Evolutionary conservation across 2,113 vertebrate genomes (phyloP).

Genomic region (Neolamprologus longior): DNA sequence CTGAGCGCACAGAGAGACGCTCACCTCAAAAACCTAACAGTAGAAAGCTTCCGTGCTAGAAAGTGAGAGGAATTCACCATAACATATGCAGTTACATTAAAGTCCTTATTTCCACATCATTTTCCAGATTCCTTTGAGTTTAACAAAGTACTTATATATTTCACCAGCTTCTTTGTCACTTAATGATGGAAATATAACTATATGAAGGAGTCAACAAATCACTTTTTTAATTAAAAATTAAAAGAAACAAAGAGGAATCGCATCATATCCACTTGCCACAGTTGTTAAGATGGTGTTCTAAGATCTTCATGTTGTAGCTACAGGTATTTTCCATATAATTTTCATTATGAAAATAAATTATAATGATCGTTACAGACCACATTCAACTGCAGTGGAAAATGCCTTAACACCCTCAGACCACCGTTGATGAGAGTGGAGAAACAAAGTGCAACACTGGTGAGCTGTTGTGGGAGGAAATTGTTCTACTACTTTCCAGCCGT

Average conservation of each 20-base stretch:
- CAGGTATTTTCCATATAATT: background rate
- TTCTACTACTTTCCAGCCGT: slow-evolving; percentile 20
- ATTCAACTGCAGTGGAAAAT: slow-evolving; percentile 8
- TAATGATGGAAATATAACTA: background rate
- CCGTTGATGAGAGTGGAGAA: background rate
- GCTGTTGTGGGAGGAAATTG: slow-evolving; percentile 21
- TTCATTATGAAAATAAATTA: background rate
- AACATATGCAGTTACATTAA: background rate
- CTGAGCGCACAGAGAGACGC: background rate
- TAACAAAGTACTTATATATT: background rate
- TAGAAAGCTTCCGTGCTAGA: background rate
- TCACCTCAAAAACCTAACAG: slow-evolving; percentile 24
- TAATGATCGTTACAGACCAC: background rate
- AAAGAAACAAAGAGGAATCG: background rate
- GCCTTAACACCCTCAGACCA: slow-evolving; percentile 14
- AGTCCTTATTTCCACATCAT: background rate
- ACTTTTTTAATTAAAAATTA: background rate
- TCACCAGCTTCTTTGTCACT: background rate
- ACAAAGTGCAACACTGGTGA: background rate
- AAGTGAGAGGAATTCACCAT: background rate
- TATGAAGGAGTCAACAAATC: background rate
- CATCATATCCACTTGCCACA: background rate
- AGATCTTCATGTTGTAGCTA: background rate
- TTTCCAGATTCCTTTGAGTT: background rate
- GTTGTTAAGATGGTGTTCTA: background rate